Percentiles rank a stretch among this genome's conserved stretches.
Conservation (phyloP, 2,888 invertebrate genomes). For the Brachypterus glaber region DNA sequence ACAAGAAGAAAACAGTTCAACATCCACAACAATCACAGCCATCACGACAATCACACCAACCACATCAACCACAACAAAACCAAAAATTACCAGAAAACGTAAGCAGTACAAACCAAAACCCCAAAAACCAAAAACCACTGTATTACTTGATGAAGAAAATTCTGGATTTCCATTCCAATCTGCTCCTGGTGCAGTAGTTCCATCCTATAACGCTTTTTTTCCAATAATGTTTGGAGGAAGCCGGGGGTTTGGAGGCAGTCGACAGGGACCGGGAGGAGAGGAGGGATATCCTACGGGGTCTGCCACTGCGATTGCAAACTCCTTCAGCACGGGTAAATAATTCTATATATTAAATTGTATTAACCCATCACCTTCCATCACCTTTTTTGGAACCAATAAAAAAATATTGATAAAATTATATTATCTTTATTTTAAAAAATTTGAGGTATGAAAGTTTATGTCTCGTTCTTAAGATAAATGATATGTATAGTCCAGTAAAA, state of each 20-base stretch:
- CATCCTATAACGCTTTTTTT: conserved; percentile 48
- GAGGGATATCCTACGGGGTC: conserved; percentile 45
- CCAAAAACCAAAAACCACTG: conserved; percentile 21
- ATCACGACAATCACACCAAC: too few relatives aligned
- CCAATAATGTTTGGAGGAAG: conserved; percentile 54
- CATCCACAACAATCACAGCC: too few relatives aligned
- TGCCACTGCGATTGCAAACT: conserved; percentile 62
- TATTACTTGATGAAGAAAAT: conserved; percentile 41
- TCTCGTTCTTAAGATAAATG: too few relatives aligned
- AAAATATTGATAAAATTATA: too few relatives aligned
- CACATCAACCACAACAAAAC: too few relatives aligned
- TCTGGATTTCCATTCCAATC: conserved; percentile 29
- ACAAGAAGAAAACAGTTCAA: too few relatives aligned
- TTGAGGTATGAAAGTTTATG: too few relatives aligned
- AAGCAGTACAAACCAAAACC: conserved; percentile 21
- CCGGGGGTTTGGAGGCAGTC: conserved; percentile 31
- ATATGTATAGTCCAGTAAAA: too few relatives aligned
- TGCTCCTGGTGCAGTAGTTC: conserved; percentile 26
- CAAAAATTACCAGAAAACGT: too few relatives aligned
- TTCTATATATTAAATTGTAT: background rate
- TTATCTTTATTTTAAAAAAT: too few relatives aligned
- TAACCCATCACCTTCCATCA: too few relatives aligned
- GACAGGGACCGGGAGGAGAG: conserved; percentile 29
- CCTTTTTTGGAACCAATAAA: too few relatives aligned
- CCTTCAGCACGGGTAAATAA: conserved; percentile 49